Evolutionary conservation across 2,113 vertebrate genomes (phyloP).

Genomic region (Entelurus aequoreus): DNA sequence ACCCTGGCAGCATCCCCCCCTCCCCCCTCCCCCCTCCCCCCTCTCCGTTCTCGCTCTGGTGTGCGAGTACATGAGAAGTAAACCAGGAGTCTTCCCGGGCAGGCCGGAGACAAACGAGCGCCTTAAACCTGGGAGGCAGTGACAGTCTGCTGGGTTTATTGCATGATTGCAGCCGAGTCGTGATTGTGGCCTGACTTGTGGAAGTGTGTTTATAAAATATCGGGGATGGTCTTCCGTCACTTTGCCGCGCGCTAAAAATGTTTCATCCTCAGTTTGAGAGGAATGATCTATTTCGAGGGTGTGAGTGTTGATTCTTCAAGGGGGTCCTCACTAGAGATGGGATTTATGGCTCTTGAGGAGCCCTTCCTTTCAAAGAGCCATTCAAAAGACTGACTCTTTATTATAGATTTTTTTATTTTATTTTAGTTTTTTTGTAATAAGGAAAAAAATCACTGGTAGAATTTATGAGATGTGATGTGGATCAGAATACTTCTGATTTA

Average conservation of each 20-base stretch:
- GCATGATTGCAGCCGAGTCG: slow-evolving; percentile 72
- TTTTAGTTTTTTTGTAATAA: no score
- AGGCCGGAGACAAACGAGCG: slow-evolving; percentile 70
- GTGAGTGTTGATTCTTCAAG: slow-evolving; percentile 15
- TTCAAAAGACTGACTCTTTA: no score
- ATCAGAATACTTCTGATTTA: no score
- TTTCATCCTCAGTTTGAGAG: slow-evolving; percentile 33
- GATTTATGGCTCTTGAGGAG: no score
- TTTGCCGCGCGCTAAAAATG: slow-evolving; percentile 38
- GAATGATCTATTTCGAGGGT: background rate
- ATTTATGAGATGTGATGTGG: no score
- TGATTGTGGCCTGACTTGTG: slow-evolving; percentile 62
- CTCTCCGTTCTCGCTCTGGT: slow-evolving; percentile 68
- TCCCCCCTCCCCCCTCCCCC: slow-evolving; percentile 57
- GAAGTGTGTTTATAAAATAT: slow-evolving; percentile 52
- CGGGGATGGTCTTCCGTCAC: slow-evolving; percentile 27
- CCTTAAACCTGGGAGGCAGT: slow-evolving; percentile 82
- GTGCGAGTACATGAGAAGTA: slow-evolving; percentile 95
- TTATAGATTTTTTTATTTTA: no score
- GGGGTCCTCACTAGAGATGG: background rate
- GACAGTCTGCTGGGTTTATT: slow-evolving; percentile 89
- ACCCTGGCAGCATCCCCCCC: slow-evolving; percentile 85
- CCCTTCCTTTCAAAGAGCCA: no score
- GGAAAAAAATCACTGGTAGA: no score
- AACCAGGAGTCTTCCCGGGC: slow-evolving; percentile 85